Conservation (phyloP, 2,113 vertebrate species). For the Oreochromis spilurus region DNA sequence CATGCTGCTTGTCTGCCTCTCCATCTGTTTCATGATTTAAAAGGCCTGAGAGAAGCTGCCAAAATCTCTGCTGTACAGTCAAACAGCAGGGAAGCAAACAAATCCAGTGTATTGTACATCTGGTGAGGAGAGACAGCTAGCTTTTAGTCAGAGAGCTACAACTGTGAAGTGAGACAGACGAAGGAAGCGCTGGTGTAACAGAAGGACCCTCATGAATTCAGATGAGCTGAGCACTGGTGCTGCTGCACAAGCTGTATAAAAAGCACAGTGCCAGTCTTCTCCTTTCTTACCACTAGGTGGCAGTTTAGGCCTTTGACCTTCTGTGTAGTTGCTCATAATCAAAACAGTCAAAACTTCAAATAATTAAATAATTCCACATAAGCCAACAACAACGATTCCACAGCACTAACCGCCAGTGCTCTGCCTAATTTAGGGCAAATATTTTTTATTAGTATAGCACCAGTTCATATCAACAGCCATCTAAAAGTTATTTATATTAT, state of each 20-base stretch:
- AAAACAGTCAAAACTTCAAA: neutral
- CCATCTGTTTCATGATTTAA: conserved; percentile 16
- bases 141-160: neutral
- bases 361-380: neutral
- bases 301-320: neutral
- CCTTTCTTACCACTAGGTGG: conserved; percentile 11
- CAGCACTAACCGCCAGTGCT: neutral
- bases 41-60: neutral
- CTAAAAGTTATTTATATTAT: neutral
- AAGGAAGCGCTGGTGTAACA: neutral
- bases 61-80: neutral
- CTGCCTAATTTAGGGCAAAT: accelerated
- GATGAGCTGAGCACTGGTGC: neutral
- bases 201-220: conserved; percentile 3
- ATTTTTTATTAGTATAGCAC: neutral
- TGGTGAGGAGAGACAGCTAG: neutral
- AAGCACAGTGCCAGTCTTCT: neutral
- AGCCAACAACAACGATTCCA: neutral
- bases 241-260: neutral
- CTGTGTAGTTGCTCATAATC: accelerated
- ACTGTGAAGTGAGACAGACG: neutral
- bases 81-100: neutral
- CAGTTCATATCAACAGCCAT: neutral
- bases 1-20: neutral
- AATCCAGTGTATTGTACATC: neutral